Conservation (phyloP, 2,888 invertebrate genomes). For the Melanostoma mellinum region DNA sequence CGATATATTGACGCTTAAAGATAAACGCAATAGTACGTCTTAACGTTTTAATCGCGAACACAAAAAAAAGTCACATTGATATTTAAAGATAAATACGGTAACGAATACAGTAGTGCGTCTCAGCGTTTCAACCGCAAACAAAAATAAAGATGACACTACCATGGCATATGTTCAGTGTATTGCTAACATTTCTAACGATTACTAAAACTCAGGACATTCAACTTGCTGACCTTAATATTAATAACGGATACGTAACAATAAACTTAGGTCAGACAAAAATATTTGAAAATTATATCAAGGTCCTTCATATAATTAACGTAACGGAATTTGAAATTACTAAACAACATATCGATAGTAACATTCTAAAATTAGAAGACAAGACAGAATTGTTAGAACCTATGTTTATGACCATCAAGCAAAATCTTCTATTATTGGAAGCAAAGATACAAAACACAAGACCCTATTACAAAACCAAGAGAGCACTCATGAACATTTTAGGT, state of each 20-base stretch:
- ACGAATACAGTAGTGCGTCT: too few relatives aligned
- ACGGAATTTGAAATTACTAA: constrained; percentile 5
- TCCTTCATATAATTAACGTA: constrained; percentile 1
- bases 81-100: too few relatives aligned
- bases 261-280: not conserved
- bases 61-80: too few relatives aligned
- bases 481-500: not conserved
- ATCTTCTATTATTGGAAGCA: constrained; percentile 6
- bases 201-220: not conserved
- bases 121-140: too few relatives aligned
- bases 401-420: not conserved
- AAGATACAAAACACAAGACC: not conserved
- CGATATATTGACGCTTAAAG: too few relatives aligned
- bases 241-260: constrained; percentile 10
- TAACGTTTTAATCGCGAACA: too few relatives aligned
- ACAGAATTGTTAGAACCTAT: not conserved
- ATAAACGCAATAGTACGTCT: too few relatives aligned
- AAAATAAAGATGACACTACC: too few relatives aligned
- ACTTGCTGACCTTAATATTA: constrained; percentile 17
- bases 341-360: not conserved
- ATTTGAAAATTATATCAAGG: constrained; percentile 1
- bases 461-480: not conserved
- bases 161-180: too few relatives aligned
- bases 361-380: not conserved
- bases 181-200: not conserved